phyloP scores from a whole-genome alignment of 2,888 invertebrate genomes.

The Altica lythri region DNA sequence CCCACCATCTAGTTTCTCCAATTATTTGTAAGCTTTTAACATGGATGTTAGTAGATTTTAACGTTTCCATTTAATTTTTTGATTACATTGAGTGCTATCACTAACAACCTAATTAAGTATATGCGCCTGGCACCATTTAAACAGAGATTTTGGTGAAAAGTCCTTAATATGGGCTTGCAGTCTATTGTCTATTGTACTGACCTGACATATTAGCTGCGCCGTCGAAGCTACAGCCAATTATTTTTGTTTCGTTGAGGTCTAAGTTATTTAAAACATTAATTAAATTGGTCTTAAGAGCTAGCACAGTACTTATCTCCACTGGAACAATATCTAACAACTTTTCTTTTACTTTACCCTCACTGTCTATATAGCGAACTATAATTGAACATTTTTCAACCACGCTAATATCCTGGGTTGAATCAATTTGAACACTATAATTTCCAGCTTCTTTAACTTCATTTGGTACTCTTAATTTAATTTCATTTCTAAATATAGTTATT shows the following conservation, averaged over 20 bases:
- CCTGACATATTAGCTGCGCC: slow-evolving; percentile 7
- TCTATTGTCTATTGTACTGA: no score
- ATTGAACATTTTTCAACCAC: neutral
- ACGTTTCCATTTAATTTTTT: no score
- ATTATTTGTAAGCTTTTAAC: no score
- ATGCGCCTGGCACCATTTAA: no score
- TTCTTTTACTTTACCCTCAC: no score
- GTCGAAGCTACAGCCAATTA: neutral
- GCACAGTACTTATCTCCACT: neutral
- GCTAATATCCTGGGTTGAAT: slow-evolving; percentile 11
- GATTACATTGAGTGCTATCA: slow-evolving; percentile 1
- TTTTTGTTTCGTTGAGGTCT: no score
- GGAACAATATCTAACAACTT: no score
- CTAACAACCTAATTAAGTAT: neutral
- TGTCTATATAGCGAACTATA: slow-evolving; percentile 1
- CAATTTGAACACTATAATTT: slow-evolving; percentile 4
- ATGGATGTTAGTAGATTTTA: no score
- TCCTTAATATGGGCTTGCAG: no score
- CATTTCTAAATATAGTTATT: neutral
- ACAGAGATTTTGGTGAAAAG: no score
- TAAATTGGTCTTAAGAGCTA: neutral
- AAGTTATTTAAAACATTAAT: no score
- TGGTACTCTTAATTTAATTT: neutral
- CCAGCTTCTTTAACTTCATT: neutral
- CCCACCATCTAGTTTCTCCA: no score